Evolutionary conservation across 2,113 vertebrate species (phyloP).

Genomic region (Struthidea cinerea): DNA sequence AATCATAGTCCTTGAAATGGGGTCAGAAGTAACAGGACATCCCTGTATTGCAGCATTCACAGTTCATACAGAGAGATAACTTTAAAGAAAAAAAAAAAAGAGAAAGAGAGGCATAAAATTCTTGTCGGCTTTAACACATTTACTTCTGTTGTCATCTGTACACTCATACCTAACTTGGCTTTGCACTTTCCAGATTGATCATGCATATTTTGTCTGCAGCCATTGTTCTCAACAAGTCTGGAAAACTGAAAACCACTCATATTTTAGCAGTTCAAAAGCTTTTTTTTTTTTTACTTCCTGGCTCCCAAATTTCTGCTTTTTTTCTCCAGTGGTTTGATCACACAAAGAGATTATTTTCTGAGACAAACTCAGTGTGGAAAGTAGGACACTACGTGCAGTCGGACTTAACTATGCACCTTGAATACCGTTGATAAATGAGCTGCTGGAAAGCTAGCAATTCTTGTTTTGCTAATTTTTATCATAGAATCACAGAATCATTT

Average conservation of each 20-base stretch:
- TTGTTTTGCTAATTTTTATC: background rate
- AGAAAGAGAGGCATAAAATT: background rate
- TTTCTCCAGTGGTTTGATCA: background rate
- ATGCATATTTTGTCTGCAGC: background rate
- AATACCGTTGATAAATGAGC: background rate
- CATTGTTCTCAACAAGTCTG: background rate
- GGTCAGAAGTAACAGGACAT: background rate
- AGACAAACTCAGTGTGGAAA: background rate
- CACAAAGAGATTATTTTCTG: background rate
- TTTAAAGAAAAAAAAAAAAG: background rate
- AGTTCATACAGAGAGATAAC: background rate
- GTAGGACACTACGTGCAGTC: background rate
- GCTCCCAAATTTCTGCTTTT: background rate
- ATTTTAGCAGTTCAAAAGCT: background rate
- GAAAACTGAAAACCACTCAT: background rate
- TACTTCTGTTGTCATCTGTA: background rate
- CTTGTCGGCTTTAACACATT: background rate
- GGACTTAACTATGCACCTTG: background rate
- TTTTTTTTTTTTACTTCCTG: background rate
- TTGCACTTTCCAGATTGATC: background rate
- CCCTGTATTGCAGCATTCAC: background rate
- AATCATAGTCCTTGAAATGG: conserved; percentile 2
- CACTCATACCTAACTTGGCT: background rate
- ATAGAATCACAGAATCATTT: background rate
- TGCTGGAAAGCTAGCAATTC: background rate